Base-by-base conservation (phyloP, 2,888 invertebrate species). In the Mayetiola destructor region DNA sequence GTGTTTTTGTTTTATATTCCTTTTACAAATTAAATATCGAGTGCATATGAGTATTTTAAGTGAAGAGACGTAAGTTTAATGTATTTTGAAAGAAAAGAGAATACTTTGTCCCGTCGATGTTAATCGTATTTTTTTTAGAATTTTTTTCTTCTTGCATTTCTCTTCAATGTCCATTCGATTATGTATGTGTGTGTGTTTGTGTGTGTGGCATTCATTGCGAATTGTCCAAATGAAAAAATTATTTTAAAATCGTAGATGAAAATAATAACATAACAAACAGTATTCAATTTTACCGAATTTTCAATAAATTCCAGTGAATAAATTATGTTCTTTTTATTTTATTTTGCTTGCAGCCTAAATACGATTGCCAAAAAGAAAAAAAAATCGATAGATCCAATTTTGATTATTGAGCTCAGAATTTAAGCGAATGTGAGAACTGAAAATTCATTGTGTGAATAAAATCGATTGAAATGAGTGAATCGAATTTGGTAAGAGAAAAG, bases 61-160 rank as follows among this genome's bases (percentile, higher is more conserved):
- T 48, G n/a, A 48, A 48, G 48, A 48, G 48, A n/a, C 48, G 48
- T 48, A 48, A 48, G 48, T 48, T 48, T 48, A n/a, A n/a, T 14
- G 3, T 39, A 16, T 27, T 48, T 20, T n/a, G n/a, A n/a, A n/a
- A n/a, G n/a, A n/a, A n/a, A n/a, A n/a, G n/a, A n/a, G n/a, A n/a
- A n/a, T n/a, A n/a, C n/a, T n/a, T n/a, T n/a, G n/a, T n/a, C n/a
- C n/a, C n/a, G n/a, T n/a, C n/a, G n/a, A n/a, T n/a, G n/a, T n/a
- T n/a, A n/a, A n/a, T n/a, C n/a, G n/a, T n/a, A n/a, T n/a, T n/a
- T n/a, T n/a, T n/a, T n/a, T 42, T 21, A 2, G 12, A 27, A n/a
- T 48, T n/a, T n/a, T 27, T 5, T 27, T n/a, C 37, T 12, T 40
- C 12, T 21, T n/a, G n/a, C n/a, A n/a, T n/a, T n/a, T n/a, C n/a